A percentile compares a stretch with the other conserved stretches of the same genome.
These are phyloP conservation scores for Hoplostethus mediterraneus DNA, from an alignment of 2,797 vertebrate genomes.

Conservation along the genomic window DNA sequence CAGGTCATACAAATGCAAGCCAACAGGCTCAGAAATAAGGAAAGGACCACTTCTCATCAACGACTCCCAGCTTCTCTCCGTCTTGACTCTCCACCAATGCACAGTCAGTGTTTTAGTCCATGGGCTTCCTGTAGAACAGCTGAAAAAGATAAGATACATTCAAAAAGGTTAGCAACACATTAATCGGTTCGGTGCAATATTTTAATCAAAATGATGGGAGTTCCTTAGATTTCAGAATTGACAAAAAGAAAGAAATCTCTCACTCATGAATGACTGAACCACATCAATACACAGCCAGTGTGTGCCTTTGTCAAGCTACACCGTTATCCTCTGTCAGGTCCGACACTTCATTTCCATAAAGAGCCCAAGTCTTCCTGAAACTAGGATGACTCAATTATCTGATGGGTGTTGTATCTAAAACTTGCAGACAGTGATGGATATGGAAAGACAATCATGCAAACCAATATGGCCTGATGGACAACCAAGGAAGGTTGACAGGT, in stretches of 20 bases:
- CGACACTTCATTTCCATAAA: conserved; percentile 26
- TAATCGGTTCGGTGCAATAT: background rate
- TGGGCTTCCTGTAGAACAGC: conserved; percentile 49
- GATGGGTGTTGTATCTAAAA: background rate
- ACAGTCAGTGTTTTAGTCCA: conserved; percentile 18
- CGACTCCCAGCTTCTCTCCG: conserved; percentile 29
- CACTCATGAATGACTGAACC: background rate
- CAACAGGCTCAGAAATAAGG: conserved; percentile 39
- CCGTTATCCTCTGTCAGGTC: background rate
- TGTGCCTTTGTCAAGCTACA: background rate
- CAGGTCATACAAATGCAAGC: conserved; percentile 40
- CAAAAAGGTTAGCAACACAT: background rate
- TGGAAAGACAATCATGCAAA: background rate
- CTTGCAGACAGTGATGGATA: too few species aligned
- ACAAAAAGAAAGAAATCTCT: background rate
- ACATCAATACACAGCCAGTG: background rate
- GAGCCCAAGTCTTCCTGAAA: background rate
- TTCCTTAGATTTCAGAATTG: conserved; percentile 4
- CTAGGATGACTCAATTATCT: background rate
- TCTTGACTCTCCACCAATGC: conserved; percentile 10
- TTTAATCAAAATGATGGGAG: conserved; percentile 1
- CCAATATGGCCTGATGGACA: background rate
- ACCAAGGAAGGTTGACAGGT: background rate
- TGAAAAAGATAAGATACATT: conserved; percentile 11
- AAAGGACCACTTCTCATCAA: conserved; percentile 21